A percentile compares a stretch with the other conserved stretches of the same genome.
These are phyloP conservation scores for Bombus polaris DNA, from an alignment of 1,140 invertebrate genomes.

Conservation along the genomic window DNA sequence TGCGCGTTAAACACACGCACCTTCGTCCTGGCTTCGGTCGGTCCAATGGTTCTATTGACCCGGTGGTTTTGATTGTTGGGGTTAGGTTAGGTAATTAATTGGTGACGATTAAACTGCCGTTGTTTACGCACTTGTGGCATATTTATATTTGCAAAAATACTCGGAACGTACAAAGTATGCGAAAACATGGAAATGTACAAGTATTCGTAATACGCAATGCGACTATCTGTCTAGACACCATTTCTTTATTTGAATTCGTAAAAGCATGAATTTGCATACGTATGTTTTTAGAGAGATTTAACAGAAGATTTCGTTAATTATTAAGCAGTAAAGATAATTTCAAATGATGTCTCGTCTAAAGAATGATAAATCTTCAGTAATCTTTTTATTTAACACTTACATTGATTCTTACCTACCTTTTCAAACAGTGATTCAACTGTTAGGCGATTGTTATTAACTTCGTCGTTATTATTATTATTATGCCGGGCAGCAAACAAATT, in stretches of 20 bases:
- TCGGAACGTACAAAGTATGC: too few relatives aligned
- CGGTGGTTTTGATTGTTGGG: background rate
- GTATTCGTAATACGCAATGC: too few relatives aligned
- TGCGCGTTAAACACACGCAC: background rate
- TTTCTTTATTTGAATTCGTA: too few relatives aligned
- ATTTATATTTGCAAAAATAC: too few relatives aligned
- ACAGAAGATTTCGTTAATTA: background rate
- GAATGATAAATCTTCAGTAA: background rate
- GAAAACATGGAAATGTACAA: too few relatives aligned
- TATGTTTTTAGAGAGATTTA: too few relatives aligned
- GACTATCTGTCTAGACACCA: too few relatives aligned
- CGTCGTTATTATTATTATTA: background rate
- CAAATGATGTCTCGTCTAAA: too few relatives aligned
- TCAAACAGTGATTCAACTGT: background rate
- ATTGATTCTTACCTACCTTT: background rate
- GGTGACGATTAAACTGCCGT: too few relatives aligned
- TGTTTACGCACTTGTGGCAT: too few relatives aligned
- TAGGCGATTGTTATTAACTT: background rate
- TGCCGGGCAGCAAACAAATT: background rate
- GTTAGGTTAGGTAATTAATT: background rate
- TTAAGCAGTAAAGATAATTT: background rate
- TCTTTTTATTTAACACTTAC: background rate
- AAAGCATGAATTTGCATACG: too few relatives aligned
- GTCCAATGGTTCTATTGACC: background rate
- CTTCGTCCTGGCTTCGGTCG: background rate